phyloP scores from a whole-genome alignment of 35 echinoderm and acorn worm species.

The Anneissia japonica region DNA sequence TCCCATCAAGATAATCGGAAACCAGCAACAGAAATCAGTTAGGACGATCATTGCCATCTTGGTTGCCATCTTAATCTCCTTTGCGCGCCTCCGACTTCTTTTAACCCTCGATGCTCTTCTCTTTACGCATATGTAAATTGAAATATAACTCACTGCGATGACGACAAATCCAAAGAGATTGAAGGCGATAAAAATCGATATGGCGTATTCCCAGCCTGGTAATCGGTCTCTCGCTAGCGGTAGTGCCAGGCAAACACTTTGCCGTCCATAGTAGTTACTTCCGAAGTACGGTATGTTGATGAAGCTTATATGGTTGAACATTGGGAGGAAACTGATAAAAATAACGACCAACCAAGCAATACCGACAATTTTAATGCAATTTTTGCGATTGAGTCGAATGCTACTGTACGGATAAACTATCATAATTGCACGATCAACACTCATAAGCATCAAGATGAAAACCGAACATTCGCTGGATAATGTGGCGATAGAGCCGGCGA shows the following conservation, averaged over 20 bases:
- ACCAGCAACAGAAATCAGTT: conserved; percentile 65
- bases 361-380: not conserved
- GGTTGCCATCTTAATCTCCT: conserved; percentile 47
- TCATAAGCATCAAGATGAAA: conserved; percentile 54
- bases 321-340: conserved; percentile 18
- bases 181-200: conserved; percentile 43
- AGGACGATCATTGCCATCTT: conserved; percentile 45
- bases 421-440: conserved; percentile 42
- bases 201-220: conserved; percentile 48
- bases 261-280: conserved; percentile 29
- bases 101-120: conserved; percentile 8
- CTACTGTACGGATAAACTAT: conserved; percentile 44
- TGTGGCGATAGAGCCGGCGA: conserved; percentile 35
- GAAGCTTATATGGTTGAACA: not conserved
- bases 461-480: conserved; percentile 52
- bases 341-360: conserved; percentile 31
- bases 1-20: conserved; percentile 56
- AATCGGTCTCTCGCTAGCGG: conserved; percentile 13
- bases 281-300: not conserved
- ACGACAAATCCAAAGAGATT: conserved; percentile 41
- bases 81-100: not conserved
- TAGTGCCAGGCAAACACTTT: conserved; percentile 55
- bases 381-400: not conserved
- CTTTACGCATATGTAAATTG: conserved; percentile 38
- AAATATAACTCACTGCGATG: conserved; percentile 36